Evolutionary conservation across 2,888 invertebrate species (phyloP).

Genomic region (Apantesis nais): DNA sequence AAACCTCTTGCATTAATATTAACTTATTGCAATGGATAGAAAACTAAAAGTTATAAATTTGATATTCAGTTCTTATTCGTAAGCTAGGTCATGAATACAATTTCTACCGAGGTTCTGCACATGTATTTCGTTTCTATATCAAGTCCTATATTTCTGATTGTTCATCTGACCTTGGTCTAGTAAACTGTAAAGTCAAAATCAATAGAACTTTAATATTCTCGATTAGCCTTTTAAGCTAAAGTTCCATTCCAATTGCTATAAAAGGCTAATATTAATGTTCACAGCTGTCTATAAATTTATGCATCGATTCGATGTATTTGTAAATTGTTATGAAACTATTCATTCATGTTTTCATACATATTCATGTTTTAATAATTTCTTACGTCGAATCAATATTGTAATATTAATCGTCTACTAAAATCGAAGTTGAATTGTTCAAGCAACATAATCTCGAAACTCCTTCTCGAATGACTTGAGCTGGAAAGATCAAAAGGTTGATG

Average conservation of each 20-base stretch:
- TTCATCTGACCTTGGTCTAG: slow-evolving; percentile 43
- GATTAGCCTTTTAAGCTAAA: slow-evolving; percentile 40
- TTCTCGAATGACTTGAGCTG: not conserved
- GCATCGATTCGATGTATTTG: not conserved
- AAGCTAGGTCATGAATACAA: not conserved
- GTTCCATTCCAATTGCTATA: slow-evolving; percentile 23
- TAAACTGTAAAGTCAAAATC: slow-evolving; percentile 41
- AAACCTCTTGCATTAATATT: not conserved
- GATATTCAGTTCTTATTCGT: not conserved
- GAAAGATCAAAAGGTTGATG: not conserved
- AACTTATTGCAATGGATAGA: not conserved
- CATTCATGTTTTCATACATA: not conserved
- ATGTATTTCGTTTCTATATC: slow-evolving; percentile 40
- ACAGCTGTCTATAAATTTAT: not conserved
- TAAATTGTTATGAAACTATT: not conserved
- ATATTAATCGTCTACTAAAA: not conserved
- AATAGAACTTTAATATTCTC: slow-evolving; percentile 41
- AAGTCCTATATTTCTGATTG: slow-evolving; percentile 39
- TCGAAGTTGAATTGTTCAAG: not conserved
- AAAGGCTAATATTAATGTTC: not conserved
- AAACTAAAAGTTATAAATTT: not conserved
- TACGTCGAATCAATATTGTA: not conserved
- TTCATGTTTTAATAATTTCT: too few species aligned
- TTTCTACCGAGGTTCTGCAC: slow-evolving; percentile 34
- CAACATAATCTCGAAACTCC: not conserved